phyloP scores from a whole-genome alignment of 1,140 invertebrate species.

The Ridgeia piscesae region DNA sequence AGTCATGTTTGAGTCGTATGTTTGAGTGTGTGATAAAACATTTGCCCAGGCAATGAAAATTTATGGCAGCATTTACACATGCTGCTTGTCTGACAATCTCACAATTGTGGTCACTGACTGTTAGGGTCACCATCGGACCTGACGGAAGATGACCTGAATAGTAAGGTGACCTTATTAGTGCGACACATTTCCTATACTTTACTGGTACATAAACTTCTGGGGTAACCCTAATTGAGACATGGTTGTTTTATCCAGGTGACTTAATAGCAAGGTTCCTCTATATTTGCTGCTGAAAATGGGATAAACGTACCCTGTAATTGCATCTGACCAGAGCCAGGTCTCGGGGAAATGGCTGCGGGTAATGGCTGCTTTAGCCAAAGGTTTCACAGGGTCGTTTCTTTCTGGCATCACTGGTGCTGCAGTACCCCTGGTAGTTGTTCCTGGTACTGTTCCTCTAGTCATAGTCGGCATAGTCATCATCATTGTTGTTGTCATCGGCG shows the following conservation, averaged over 20 bases:
- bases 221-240: too few relatives aligned
- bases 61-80: too few relatives aligned
- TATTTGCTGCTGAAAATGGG: not conserved
- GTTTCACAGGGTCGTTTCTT: not conserved
- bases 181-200: too few relatives aligned
- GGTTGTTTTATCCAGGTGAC: too few relatives aligned
- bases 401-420: not conserved
- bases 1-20: too few relatives aligned
- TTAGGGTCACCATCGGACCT: not conserved
- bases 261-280: too few relatives aligned
- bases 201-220: too few relatives aligned
- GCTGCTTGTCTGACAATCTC: too few relatives aligned
- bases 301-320: constrained; percentile 1
- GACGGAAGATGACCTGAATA: not conserved
- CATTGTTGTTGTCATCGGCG: not conserved
- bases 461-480: not conserved
- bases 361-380: not conserved
- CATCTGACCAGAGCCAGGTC: constrained; percentile 13
- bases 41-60: too few relatives aligned
- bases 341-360: constrained; percentile 18
- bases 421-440: not conserved
- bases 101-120: too few relatives aligned
- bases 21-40: too few relatives aligned
- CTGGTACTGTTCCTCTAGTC: not conserved
- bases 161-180: not conserved